Percentiles rank a stretch among this genome's conserved stretches.
Evolutionary conservation across 2,113 vertebrate genomes (phyloP).

Genomic region (Hydropotes inermis): DNA sequence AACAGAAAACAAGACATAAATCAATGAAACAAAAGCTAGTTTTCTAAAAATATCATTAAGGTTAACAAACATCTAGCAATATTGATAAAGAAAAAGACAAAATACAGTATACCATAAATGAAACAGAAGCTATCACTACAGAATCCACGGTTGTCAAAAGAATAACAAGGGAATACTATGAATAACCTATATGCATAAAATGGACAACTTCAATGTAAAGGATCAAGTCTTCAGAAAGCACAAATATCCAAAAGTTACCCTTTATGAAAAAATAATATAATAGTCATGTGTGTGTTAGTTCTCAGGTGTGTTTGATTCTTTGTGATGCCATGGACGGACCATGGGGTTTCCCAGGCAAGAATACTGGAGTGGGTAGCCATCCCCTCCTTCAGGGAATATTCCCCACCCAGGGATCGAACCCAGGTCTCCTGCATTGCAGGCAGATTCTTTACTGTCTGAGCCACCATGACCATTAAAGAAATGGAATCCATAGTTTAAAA

Average conservation of each 20-base stretch:
- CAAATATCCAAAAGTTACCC: not conserved
- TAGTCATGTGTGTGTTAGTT: not conserved
- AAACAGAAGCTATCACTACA: not conserved
- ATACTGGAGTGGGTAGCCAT: not conserved
- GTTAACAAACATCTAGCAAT: slow-evolving; percentile 10
- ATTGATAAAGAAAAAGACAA: not conserved
- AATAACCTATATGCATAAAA: not conserved
- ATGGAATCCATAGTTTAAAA: not conserved
- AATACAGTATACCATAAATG: not conserved
- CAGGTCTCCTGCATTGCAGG: not conserved
- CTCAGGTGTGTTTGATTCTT: not conserved
- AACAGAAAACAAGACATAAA: slow-evolving; percentile 37
- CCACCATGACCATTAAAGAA: not conserved
- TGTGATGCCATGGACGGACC: not conserved
- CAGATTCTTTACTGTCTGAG: not conserved
- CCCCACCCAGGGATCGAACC: not conserved
- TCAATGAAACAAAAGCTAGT: slow-evolving; percentile 20
- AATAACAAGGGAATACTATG: slow-evolving; percentile 4
- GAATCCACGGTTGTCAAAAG: not conserved
- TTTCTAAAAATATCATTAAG: slow-evolving; percentile 39
- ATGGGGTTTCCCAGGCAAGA: not conserved
- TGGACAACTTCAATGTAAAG: slow-evolving; percentile 5
- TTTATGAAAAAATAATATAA: slow-evolving; percentile 20
- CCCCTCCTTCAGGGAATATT: not conserved
- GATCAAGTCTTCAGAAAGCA: not conserved